Base-by-base conservation (phyloP, 2,113 vertebrate genomes). In the Oncorhynchus kisutch region DNA sequence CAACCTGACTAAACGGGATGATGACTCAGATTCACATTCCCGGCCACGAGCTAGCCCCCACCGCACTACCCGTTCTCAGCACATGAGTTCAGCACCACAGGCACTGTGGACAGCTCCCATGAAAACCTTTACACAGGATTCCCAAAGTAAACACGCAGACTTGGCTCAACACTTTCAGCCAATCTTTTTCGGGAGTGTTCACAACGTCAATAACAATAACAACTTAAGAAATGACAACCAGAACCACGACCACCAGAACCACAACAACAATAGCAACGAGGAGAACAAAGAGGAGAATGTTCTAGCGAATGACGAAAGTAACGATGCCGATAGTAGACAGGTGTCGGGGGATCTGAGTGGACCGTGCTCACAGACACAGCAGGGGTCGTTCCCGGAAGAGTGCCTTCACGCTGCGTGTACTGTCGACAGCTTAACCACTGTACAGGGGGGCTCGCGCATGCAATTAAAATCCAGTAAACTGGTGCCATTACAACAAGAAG, bases 391-490 rank as follows among this genome's bases (percentile, higher is more conserved):
- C 67, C 77, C 79, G 72, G 70, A 67, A 86, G 88, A 85, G 78
- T 79, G 75, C 77, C 78, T 78, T 64, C 85, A 84, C 64, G 77
- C 87, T 62, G 85, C 77, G 62, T 89, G 86, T 64, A 70, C 83
- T 54, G 54, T 78, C 31, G 79, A 89, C 83, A 86, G 90, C 76
- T 81, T 88, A 82, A 78, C 71, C 79, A 83, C 87, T n/a, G 82
- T 82, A 71, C 78, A 60, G 67, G 77, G 68, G 78, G 75, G 89
- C 70, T 71, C 79, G 4, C 81, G 76, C 70, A 83, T 79, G 82
- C 92, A 92, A 88, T 90, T 92, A 90, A 92, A 92, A 83, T 39
- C 90, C 64, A 72, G 86, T 86, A 89, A 91, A 88, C 89, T 85
- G 74, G 86, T 91, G 88, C 76, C 85, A 75, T 88, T 91, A 84